These are phyloP conservation scores for Trichonephila clavata DNA, from an alignment of 1,140 invertebrate species.

Conservation along the genomic window DNA sequence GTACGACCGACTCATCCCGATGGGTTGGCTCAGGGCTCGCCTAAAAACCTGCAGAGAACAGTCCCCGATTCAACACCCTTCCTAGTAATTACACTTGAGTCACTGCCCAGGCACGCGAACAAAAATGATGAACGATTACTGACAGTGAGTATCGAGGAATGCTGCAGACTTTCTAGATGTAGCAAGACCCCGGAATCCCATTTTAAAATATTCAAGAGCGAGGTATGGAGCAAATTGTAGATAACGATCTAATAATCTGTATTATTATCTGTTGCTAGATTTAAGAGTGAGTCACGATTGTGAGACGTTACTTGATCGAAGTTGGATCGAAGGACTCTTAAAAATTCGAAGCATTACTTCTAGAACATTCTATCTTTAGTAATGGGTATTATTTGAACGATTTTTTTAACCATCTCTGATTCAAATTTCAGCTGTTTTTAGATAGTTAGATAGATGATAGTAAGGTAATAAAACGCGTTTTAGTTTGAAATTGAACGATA, in stretches of 20 bases:
- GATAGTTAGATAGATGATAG: too few relatives aligned
- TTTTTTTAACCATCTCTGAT: too few relatives aligned
- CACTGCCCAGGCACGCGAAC: background rate
- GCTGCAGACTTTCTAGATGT: background rate
- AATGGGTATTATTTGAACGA: too few relatives aligned
- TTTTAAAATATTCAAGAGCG: background rate
- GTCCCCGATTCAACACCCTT: background rate
- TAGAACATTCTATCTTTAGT: too few relatives aligned
- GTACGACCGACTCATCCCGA: background rate
- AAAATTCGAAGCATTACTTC: background rate
- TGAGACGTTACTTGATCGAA: background rate
- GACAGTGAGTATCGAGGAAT: background rate
- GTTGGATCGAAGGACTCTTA: background rate
- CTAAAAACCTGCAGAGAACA: background rate
- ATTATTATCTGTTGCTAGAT: background rate
- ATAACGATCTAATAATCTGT: background rate
- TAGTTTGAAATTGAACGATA: too few relatives aligned
- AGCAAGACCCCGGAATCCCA: background rate
- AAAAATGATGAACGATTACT: background rate
- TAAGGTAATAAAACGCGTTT: too few relatives aligned
- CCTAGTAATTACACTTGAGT: constrained; percentile 15
- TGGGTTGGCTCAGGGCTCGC: background rate
- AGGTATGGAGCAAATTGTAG: background rate
- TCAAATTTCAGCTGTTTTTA: too few relatives aligned
- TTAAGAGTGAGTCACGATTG: background rate